Percentiles rank a stretch among this genome's conserved stretches.
phyloP scores from a whole-genome alignment of 92 coral and sea anemone species.

The Phenganax stokvisi region DNA sequence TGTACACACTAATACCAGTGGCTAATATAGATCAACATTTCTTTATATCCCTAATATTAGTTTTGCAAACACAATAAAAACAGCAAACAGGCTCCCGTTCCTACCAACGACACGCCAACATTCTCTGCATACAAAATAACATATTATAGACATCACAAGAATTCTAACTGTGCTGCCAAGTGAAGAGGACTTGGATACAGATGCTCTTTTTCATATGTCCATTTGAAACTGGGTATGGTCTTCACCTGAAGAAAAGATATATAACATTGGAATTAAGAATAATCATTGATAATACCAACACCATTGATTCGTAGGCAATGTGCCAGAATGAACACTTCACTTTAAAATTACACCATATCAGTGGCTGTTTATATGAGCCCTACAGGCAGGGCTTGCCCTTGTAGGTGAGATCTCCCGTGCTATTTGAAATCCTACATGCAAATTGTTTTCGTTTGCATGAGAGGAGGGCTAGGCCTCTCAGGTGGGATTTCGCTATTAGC shows the following conservation, averaged over 20 bases:
- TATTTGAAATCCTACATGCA: no score
- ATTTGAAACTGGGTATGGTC: constrained; percentile 92
- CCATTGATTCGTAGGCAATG: no score
- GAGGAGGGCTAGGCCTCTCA: no score
- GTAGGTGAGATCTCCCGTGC: no score
- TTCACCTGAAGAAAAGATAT: constrained; percentile 47
- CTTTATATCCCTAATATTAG: no score
- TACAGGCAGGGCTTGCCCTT: no score
- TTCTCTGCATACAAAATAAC: not conserved
- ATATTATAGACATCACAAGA: not conserved
- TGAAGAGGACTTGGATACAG: constrained; percentile 21
- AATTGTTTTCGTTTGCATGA: no score
- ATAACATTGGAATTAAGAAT: not conserved
- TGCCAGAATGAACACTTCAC: not conserved
- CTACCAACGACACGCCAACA: not conserved
- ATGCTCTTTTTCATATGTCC: constrained; percentile 59
- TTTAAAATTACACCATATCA: not conserved
- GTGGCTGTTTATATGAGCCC: no score
- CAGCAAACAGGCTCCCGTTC: not conserved
- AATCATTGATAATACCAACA: no score
- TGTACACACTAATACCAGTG: no score
- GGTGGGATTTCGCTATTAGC: no score
- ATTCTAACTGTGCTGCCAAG: not conserved
- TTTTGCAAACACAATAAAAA: not conserved
- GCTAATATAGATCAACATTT: no score